These are phyloP conservation scores for Onychomys leucogaster DNA, from an alignment of 2,797 vertebrate species.

Conservation along the genomic window DNA sequence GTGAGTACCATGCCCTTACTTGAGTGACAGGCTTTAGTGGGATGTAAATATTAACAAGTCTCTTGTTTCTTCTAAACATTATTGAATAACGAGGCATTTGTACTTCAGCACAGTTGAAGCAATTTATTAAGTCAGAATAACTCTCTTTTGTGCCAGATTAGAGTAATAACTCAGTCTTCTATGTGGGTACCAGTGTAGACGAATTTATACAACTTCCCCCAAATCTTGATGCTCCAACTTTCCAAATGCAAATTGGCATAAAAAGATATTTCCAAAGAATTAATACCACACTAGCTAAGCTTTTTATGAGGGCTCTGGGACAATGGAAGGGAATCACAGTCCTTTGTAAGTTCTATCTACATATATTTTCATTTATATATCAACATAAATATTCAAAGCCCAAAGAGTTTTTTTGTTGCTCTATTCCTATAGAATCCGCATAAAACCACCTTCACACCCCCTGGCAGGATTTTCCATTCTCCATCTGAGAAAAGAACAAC, in stretches of 20 bases:
- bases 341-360: neutral
- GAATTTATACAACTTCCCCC: neutral
- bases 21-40: conserved; percentile 40
- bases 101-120: conserved; percentile 45
- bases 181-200: neutral
- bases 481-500: neutral
- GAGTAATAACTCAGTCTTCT: neutral
- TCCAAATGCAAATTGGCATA: neutral
- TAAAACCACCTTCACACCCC: neutral
- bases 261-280: neutral
- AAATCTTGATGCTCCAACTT: neutral
- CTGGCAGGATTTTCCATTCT: neutral
- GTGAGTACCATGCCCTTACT: neutral
- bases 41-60: conserved; percentile 54
- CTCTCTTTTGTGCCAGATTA: conserved; percentile 37
- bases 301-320: conserved; percentile 25
- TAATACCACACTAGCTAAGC: neutral
- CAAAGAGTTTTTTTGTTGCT: neutral
- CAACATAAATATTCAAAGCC: neutral
- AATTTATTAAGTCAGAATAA: conserved; percentile 39
- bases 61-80: conserved; percentile 46
- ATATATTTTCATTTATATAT: neutral
- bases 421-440: neutral
- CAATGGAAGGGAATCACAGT: conserved; percentile 9
- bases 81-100: conserved; percentile 53